A percentile compares a stretch with the other conserved stretches of the same genome.
phyloP scores from a whole-genome alignment of 1,140 invertebrate genomes.

The Pinna nobilis region DNA sequence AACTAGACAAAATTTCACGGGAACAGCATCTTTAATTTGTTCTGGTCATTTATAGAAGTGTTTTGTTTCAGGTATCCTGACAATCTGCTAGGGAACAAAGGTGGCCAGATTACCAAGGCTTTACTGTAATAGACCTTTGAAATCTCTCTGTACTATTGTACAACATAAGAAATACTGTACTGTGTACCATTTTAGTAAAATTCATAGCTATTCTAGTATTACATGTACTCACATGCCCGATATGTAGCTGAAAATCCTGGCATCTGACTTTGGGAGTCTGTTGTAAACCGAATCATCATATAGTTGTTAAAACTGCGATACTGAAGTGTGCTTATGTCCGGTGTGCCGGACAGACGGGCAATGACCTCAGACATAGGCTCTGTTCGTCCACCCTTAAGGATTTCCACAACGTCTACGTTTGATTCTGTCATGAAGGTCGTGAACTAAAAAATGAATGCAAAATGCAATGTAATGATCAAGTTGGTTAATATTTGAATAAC shows the following conservation, averaged over 20 bases:
- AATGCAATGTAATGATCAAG: neutral
- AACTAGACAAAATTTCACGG: too few species aligned
- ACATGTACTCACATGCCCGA: constrained; percentile 30
- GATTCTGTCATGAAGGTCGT: constrained; percentile 98
- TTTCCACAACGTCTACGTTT: constrained; percentile 96
- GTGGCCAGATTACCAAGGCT: too few species aligned
- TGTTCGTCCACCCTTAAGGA: constrained; percentile 94
- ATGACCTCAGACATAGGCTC: constrained; percentile 94
- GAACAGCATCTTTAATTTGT: too few species aligned
- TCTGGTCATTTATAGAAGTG: too few species aligned
- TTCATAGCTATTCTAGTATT: too few species aligned
- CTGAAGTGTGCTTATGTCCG: constrained; percentile 84
- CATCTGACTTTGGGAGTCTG: constrained; percentile 80
- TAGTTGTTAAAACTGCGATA: constrained; percentile 96
- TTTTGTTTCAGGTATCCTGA: too few species aligned
- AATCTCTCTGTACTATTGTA: too few species aligned
- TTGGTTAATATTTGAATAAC: neutral
- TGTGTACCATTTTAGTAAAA: neutral
- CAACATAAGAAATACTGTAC: neutral
- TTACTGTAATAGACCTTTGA: too few species aligned
- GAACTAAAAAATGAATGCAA: constrained; percentile 81
- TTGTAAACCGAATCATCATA: constrained; percentile 98
- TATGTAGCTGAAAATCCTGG: constrained; percentile 43
- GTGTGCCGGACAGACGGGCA: constrained; percentile 92
- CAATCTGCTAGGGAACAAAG: too few species aligned